A percentile compares a stretch with the other conserved stretches of the same genome.
phyloP scores from a whole-genome alignment of 1,140 invertebrate species.

The Drosophila ambigua region DNA sequence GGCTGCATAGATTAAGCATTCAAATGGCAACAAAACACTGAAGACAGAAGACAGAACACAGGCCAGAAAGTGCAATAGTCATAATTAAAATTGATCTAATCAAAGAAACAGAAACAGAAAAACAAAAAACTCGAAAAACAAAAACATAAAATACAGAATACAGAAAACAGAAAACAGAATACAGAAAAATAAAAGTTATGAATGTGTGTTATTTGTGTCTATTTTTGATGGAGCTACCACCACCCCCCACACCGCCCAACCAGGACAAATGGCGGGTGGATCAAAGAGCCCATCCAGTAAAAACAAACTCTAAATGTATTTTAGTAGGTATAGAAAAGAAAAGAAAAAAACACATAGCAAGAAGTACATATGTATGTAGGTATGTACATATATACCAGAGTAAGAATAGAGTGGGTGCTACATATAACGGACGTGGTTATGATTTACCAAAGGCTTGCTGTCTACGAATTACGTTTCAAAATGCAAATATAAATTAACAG shows the following conservation, averaged over 20 bases:
- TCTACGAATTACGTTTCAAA: conserved; percentile 29
- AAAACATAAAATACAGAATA: background rate
- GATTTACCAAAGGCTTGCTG: conserved; percentile 40
- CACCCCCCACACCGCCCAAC: background rate
- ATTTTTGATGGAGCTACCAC: conserved; percentile 51
- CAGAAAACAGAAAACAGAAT: background rate
- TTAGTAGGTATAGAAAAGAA: conserved; percentile 38
- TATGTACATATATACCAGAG: conserved; percentile 43
- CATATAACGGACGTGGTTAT: conserved; percentile 28
- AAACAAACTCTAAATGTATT: conserved; percentile 51
- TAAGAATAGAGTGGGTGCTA: conserved; percentile 53
- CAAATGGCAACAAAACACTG: conserved; percentile 13
- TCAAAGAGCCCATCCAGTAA: background rate
- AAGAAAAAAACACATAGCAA: background rate
- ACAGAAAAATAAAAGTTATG: conserved; percentile 19
- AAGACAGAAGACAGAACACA: conserved; percentile 28
- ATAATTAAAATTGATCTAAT: conserved; percentile 62
- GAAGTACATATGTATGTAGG: conserved; percentile 33
- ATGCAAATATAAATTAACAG: conserved; percentile 3
- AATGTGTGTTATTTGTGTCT: conserved; percentile 78
- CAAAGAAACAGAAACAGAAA: conserved; percentile 36
- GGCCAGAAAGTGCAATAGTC: conserved; percentile 52
- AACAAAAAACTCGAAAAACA: conserved; percentile 4
- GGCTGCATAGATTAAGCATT: conserved; percentile 41
- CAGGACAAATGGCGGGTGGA: background rate